These are phyloP conservation scores for Campaea margaritaria DNA, from an alignment of 2,888 invertebrate genomes.

Conservation along the genomic window DNA sequence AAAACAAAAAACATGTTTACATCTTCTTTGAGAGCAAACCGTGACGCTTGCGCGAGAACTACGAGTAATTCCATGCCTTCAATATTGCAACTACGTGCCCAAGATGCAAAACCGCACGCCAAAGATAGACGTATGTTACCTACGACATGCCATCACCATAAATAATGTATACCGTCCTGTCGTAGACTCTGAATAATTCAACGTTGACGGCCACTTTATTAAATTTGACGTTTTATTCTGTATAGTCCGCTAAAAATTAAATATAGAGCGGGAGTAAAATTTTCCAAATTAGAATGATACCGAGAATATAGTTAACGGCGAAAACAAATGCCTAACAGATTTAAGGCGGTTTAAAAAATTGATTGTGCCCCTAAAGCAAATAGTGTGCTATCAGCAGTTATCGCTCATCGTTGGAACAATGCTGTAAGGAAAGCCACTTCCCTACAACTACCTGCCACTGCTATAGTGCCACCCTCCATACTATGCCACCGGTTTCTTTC, in stretches of 20 bases:
- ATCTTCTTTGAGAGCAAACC: conserved; percentile 30
- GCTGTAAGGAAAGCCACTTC: no score
- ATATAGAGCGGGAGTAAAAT: conserved; percentile 62
- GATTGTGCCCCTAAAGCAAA: no score
- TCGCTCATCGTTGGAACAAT: no score
- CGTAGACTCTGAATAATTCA: conserved; percentile 78
- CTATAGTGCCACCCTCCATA: no score
- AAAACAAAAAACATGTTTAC: not conserved
- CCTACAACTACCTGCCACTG: no score
- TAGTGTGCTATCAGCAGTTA: no score
- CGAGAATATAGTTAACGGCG: not conserved
- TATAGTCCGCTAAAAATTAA: conserved; percentile 62
- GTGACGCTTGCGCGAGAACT: conserved; percentile 35
- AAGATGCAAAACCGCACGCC: conserved; percentile 79
- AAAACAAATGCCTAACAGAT: not conserved
- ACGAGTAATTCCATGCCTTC: conserved; percentile 48
- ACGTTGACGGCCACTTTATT: conserved; percentile 80
- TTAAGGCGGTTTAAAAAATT: no score
- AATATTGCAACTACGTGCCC: conserved; percentile 74
- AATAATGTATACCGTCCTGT: conserved; percentile 79
- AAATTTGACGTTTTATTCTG: conserved; percentile 77
- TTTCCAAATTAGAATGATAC: conserved; percentile 56
- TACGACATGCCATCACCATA: conserved; percentile 81
- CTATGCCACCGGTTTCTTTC: no score
- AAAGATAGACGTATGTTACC: conserved; percentile 73